Evolutionary conservation across 2,888 invertebrate species (phyloP).

Genomic region (Microplitis deprimator): DNA sequence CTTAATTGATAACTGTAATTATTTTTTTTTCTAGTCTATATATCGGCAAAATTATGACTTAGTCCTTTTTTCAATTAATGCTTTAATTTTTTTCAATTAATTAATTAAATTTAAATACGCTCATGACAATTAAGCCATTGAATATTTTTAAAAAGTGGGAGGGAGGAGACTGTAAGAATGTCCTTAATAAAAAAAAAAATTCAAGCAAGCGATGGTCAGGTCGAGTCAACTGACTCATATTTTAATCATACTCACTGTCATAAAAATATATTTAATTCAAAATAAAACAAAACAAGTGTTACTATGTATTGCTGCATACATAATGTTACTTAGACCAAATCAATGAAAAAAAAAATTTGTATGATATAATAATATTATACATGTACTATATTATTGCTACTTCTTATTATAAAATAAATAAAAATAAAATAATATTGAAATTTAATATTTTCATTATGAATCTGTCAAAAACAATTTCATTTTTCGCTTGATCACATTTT

Average conservation of each 20-base stretch:
- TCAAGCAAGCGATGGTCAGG: not conserved
- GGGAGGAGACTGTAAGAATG: too few species aligned
- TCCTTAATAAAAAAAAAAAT: not conserved
- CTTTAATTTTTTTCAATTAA: too few species aligned
- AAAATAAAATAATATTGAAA: conserved; percentile 48
- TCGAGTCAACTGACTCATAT: conserved; percentile 17
- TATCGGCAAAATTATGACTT: too few species aligned
- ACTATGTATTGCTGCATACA: conserved; percentile 42
- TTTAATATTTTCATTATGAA: conserved; percentile 15
- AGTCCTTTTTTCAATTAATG: too few species aligned
- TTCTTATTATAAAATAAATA: conserved; percentile 47
- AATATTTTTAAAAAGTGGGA: too few species aligned
- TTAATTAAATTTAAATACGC: too few species aligned
- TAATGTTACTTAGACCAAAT: conserved; percentile 48
- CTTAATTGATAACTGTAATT: too few species aligned
- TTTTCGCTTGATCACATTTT: conserved; percentile 20
- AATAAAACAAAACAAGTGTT: conserved; percentile 33
- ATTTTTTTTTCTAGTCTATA: too few species aligned
- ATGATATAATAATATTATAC: conserved; percentile 47
- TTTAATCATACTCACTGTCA: not conserved
- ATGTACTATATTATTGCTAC: conserved; percentile 50
- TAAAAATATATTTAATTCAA: conserved; percentile 14
- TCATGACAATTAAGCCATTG: too few species aligned
- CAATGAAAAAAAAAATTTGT: conserved; percentile 48
- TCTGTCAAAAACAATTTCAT: not conserved